Percentiles rank a stretch among this genome's conserved stretches.
Conservation (phyloP, 2,888 invertebrate genomes). For the Ctena decussata region DNA sequence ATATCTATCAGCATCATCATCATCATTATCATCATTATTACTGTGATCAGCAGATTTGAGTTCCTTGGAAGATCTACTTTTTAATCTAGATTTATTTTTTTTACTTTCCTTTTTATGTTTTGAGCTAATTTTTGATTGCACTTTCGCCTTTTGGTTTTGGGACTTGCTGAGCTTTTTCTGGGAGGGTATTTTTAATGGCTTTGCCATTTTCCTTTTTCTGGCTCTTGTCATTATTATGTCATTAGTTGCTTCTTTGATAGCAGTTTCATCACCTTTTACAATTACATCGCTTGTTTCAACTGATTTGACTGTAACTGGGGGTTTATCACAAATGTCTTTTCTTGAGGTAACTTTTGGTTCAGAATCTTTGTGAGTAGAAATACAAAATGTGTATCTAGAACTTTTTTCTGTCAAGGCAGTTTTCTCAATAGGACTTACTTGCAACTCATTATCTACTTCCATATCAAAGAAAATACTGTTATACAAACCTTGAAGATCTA, state of each 20-base stretch:
- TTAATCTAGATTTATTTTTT: neutral
- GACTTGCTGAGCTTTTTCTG: neutral
- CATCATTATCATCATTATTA: neutral
- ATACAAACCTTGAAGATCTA: neutral
- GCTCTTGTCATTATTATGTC: slow-evolving; percentile 1
- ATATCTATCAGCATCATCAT: neutral
- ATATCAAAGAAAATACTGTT: neutral
- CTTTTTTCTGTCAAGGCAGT: neutral
- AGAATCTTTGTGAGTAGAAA: neutral
- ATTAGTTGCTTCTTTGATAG: neutral
- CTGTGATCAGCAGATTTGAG: neutral
- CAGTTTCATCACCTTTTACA: neutral
- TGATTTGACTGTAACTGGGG: neutral
- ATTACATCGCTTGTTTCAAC: neutral
- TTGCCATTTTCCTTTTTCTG: neutral
- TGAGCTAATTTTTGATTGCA: neutral
- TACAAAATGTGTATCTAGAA: neutral
- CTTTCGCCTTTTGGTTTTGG: neutral
- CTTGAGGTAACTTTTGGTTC: neutral
- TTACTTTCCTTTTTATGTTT: neutral
- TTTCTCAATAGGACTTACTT: neutral
- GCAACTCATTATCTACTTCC: neutral
- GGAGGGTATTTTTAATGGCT: neutral
- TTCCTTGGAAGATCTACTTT: neutral
- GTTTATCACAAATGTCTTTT: neutral